Base-by-base conservation (phyloP, 2,113 vertebrate species). In the Alouatta palliata region DNA sequence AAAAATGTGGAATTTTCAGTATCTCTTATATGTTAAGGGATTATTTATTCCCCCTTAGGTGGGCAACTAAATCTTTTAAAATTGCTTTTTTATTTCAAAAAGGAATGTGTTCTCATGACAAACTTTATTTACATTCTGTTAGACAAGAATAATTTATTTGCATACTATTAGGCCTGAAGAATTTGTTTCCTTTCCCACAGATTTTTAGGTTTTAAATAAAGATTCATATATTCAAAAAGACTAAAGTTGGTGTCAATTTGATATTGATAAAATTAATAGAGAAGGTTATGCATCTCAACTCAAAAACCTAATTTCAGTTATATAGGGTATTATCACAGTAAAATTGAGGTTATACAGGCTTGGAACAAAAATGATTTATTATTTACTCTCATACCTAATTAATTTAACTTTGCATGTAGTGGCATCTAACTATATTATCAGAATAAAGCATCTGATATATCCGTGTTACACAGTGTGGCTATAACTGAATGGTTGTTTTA, bases 201-300 rank as follows among this genome's bases (percentile, higher is more conserved):
- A 95, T 68, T 96, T 96, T 94, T 61, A 87, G 43, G 58, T 91
- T 98, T 97, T 86, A 97, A 96, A 90, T 82, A 70, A 91, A 96
- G 40, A 96, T 66, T 82, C 17, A 20, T 80, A 52, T 80, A 81
- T 83, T 93, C 1, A 66, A 89, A 94, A 94, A 86, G 49, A 76
- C 61, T 70, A 84, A 90, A 64, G 71, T 66, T 88, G 56, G 75
- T 85, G 80, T 83, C 49, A 77, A 86, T 88, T 77, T 71, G 75
- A 76, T 90, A 47, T 30, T 79, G 19, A 32, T 96, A 93, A 83
- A 49, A 91, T 88, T 92, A 96, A 93, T 27, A 66, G 35, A 17
- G 16, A 76, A 83, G 43, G 83, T 81, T 96, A 56, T 71, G 5
- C 27, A 91, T 93, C 70, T 82, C 61, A 93, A 87, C 32, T 89